A percentile compares a stretch with the other conserved stretches of the same genome.
Conservation (phyloP, 2,888 invertebrate species). For the Zele albiditarsus region DNA sequence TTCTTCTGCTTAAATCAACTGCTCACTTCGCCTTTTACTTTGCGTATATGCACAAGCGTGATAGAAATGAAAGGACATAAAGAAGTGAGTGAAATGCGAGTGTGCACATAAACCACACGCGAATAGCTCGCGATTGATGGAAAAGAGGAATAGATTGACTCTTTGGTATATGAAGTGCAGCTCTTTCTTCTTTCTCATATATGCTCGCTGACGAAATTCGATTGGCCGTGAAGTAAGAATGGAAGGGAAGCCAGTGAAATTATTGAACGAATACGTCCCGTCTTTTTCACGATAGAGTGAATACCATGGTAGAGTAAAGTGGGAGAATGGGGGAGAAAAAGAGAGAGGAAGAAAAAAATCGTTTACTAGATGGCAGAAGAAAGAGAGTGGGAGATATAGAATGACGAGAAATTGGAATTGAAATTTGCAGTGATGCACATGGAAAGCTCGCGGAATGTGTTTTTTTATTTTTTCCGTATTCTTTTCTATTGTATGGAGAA, state of each 20-base stretch:
- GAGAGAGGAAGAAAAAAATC: neutral
- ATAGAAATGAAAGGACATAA: constrained; percentile 33
- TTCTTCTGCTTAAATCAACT: neutral
- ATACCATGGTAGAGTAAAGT: neutral
- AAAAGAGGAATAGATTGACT: constrained; percentile 8
- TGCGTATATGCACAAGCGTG: neutral
- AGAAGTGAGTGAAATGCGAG: neutral
- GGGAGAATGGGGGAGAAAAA: neutral
- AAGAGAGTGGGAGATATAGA: neutral
- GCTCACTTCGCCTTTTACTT: neutral
- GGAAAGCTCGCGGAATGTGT: neutral
- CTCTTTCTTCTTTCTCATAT: neutral
- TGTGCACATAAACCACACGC: constrained; percentile 1
- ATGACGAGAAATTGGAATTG: neutral
- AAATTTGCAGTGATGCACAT: constrained; percentile 1
- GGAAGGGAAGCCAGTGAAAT: neutral
- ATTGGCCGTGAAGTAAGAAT: constrained; percentile 19
- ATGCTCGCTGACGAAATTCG: constrained; percentile 14
- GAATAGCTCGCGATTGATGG: constrained; percentile 14
- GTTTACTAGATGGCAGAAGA: neutral
- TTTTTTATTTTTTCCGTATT: neutral
- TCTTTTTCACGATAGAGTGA: neutral
- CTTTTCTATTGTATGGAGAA: neutral
- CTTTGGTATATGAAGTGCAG: constrained; percentile 7
- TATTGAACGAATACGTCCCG: neutral